Evolutionary conservation across 2,888 invertebrate genomes (phyloP).

Genomic region (Loripinus fragilis): DNA sequence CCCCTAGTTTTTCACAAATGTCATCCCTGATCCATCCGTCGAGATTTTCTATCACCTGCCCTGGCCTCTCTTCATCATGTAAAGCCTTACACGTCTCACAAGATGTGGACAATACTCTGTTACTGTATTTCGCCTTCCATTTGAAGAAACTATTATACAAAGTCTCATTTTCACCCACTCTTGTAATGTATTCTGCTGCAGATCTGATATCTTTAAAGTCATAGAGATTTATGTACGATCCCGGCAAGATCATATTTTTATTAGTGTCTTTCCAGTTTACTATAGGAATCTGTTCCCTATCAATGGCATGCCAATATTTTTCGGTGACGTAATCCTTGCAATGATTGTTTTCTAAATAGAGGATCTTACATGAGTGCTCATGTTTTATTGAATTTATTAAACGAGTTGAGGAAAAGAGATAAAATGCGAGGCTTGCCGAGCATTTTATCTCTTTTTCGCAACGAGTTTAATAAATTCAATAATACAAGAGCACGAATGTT

Average conservation of each 20-base stretch:
- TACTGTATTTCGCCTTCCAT: constrained; percentile 62
- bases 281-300: constrained; percentile 67
- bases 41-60: constrained; percentile 50
- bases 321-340: constrained; percentile 74
- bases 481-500: no score
- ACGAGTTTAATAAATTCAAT: no score
- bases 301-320: constrained; percentile 69
- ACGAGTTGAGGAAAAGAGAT: no score
- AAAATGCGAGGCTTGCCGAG: no score
- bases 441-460: no score
- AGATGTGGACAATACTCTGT: constrained; percentile 53
- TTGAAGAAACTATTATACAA: constrained; percentile 70
- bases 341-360: constrained; percentile 70
- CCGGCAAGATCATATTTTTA: constrained; percentile 33
- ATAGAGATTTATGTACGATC: constrained; percentile 61
- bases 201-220: constrained; percentile 56
- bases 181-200: constrained; percentile 56
- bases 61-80: constrained; percentile 54
- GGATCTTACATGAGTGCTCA: no score
- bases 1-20: constrained; percentile 52
- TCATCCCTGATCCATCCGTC: constrained; percentile 64
- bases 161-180: constrained; percentile 59
- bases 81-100: constrained; percentile 70
- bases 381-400: no score
- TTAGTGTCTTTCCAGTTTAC: constrained; percentile 66